Percentiles rank a stretch among this genome's conserved stretches.
phyloP scores from a whole-genome alignment of 64 coral and sea anemone genomes.

The Dendrophyllia cribrosa region DNA sequence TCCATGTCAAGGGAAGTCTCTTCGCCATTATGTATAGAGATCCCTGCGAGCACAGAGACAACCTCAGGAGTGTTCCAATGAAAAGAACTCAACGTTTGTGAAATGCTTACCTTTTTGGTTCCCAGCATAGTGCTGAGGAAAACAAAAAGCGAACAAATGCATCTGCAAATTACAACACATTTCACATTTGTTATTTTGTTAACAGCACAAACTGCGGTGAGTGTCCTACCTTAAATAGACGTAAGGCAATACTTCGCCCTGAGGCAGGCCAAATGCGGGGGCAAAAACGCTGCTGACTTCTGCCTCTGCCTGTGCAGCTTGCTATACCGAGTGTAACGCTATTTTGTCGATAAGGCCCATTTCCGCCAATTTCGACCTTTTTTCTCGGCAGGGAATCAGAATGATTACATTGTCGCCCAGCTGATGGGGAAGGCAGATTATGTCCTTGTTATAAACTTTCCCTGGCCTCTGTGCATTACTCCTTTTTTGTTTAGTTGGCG shows the following conservation, averaged over 20 bases:
- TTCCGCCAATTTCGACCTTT: slow-evolving; percentile 6
- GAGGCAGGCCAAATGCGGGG: background rate
- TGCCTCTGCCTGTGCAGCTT: slow-evolving; percentile 2
- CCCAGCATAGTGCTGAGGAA: background rate
- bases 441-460: slow-evolving; percentile 17
- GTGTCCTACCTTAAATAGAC: background rate
- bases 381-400: background rate
- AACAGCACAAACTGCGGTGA: background rate
- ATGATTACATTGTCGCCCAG: background rate
- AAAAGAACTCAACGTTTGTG: background rate
- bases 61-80: background rate
- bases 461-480: background rate
- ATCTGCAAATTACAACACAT: background rate
- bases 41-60: background rate
- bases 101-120: background rate
- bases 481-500: slow-evolving; percentile 3
- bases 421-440: slow-evolving; percentile 10
- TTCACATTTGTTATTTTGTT: background rate
- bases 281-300: slow-evolving; percentile 17
- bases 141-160: background rate
- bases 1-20: background rate
- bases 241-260: slow-evolving; percentile 3
- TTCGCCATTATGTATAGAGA: slow-evolving; percentile 6
- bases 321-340: slow-evolving; percentile 4
- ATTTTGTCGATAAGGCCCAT: slow-evolving; percentile 11